Evolutionary conservation across 2,888 invertebrate species (phyloP).

Genomic region (Dendrolimus houi): DNA sequence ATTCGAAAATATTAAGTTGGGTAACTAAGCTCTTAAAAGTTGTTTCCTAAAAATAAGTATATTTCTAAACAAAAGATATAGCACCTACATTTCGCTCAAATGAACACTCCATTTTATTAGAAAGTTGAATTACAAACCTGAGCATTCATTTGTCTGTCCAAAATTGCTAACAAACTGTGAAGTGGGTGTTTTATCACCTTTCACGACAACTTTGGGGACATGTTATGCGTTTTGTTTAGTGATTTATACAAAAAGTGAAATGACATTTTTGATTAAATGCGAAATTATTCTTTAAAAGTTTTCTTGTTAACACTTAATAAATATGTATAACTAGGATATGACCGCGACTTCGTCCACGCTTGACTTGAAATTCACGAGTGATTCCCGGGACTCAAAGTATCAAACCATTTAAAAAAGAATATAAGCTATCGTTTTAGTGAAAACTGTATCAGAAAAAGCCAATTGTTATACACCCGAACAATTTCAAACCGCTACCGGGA

Average conservation of each 20-base stretch:
- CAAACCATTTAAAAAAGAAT: too few species aligned
- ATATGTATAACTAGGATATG: background rate
- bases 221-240: slow-evolving; percentile 16
- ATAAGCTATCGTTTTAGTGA: too few species aligned
- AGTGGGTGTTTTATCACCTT: slow-evolving; percentile 7
- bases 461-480: too few species aligned
- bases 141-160: slow-evolving; percentile 19
- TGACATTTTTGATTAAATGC: slow-evolving; percentile 33
- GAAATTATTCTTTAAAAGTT: slow-evolving; percentile 1
- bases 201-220: slow-evolving; percentile 8
- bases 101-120: slow-evolving; percentile 20
- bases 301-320: background rate
- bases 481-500: too few species aligned
- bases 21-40: background rate
- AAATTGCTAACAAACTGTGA: slow-evolving; percentile 9
- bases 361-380: too few species aligned
- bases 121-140: slow-evolving; percentile 27
- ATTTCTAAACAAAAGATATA: background rate
- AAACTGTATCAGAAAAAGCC: too few species aligned
- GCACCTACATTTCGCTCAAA: slow-evolving; percentile 1
- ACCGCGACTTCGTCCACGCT: too few species aligned
- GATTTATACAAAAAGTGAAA: slow-evolving; percentile 29
- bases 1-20: too few species aligned
- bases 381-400: too few species aligned
- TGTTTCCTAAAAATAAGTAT: background rate